Evolutionary conservation across 2,888 invertebrate species (phyloP).

Genomic region (Cerastis rubricosa): DNA sequence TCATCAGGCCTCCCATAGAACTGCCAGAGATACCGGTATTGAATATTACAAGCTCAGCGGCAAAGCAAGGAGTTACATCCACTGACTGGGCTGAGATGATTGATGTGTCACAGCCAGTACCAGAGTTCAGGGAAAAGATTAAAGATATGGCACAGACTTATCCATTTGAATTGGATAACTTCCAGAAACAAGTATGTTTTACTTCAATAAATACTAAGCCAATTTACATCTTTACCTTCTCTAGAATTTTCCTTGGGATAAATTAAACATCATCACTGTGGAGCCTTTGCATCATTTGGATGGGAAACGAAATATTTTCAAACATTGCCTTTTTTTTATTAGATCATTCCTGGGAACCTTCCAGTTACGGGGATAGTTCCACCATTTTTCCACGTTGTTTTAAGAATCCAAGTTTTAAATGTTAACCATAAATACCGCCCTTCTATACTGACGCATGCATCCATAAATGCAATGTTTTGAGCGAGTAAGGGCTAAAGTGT

Average conservation of each 20-base stretch:
- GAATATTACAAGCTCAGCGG: constrained; percentile 91
- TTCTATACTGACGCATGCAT: not conserved
- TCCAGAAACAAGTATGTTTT: constrained; percentile 96
- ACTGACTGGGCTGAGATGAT: constrained; percentile 97
- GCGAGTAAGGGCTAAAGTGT: not conserved
- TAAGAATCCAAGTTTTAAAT: not conserved
- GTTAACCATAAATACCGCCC: not conserved
- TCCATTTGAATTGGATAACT: constrained; percentile 98
- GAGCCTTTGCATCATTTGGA: not conserved
- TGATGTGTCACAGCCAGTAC: constrained; percentile 95
- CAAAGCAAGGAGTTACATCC: constrained; percentile 85
- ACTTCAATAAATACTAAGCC: not conserved
- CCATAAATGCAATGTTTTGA: not conserved
- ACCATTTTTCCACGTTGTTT: not conserved
- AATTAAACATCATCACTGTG: not conserved
- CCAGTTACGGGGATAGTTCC: not conserved
- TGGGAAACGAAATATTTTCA: not conserved
- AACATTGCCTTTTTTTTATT: too few relatives aligned
- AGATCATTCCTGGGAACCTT: not conserved
- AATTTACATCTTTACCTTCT: not conserved
- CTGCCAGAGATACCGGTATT: constrained; percentile 92
- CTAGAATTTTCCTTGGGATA: not conserved
- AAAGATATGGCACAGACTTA: constrained; percentile 96
- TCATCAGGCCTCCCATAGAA: constrained; percentile 82
- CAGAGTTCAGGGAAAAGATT: constrained; percentile 95